Evolutionary conservation across 2,888 invertebrate species (phyloP).

Genomic region (Diplazon laetatorius): DNA sequence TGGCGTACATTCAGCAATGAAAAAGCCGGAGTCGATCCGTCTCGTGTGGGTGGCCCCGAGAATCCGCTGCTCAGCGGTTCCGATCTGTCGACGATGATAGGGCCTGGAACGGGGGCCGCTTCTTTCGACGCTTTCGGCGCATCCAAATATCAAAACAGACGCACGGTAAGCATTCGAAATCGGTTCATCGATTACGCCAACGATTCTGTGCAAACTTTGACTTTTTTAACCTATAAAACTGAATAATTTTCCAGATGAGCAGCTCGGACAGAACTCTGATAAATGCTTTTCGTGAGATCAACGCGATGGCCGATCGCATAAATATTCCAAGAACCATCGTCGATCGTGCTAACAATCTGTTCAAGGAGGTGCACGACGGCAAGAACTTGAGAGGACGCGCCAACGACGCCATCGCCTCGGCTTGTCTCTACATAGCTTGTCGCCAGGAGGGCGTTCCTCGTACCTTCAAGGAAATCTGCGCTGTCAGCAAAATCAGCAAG

Average conservation of each 20-base stretch:
- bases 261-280: constrained; percentile 97
- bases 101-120: constrained; percentile 87
- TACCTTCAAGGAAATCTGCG: constrained; percentile 99
- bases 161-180: constrained; percentile 83
- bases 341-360: constrained; percentile 97
- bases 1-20: constrained; percentile 99
- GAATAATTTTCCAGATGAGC: constrained; percentile 87
- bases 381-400: constrained; percentile 97
- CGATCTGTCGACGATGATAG: constrained; percentile 98
- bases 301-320: constrained; percentile 98
- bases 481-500: constrained; percentile 99
- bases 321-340: constrained; percentile 98
- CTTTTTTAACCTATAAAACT: not conserved
- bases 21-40: constrained; percentile 97
- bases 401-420: constrained; percentile 99
- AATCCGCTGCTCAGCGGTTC: constrained; percentile 97
- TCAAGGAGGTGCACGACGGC: constrained; percentile 99
- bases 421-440: constrained; percentile 99
- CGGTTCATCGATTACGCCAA: too few species aligned
- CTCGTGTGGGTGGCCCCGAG: constrained; percentile 99
- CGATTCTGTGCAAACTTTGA: not conserved
- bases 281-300: constrained; percentile 98
- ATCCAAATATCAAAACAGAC: constrained; percentile 86
- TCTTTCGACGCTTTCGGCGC: constrained; percentile 94
- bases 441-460: constrained; percentile 99